These are phyloP conservation scores for Gandaritis pyraliata DNA, from an alignment of 2,888 invertebrate genomes.

Conservation along the genomic window DNA sequence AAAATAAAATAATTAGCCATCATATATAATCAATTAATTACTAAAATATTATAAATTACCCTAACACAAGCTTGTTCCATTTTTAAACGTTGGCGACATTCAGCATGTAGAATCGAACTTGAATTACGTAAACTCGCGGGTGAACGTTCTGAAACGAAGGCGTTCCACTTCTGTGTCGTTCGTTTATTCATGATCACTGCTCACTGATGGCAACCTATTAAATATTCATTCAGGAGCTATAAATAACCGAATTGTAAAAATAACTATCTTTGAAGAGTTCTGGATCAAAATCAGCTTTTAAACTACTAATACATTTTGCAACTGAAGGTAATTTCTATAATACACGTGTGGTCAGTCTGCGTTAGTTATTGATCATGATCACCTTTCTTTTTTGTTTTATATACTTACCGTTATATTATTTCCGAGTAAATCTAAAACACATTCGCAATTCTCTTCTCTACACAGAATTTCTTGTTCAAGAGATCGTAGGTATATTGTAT, in stretches of 20 bases:
- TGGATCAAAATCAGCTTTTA: neutral
- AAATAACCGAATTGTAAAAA: neutral
- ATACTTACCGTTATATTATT: too few species aligned
- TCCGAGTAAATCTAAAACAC: too few species aligned
- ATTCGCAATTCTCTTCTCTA: too few species aligned
- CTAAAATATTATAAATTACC: too few species aligned
- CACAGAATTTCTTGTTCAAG: too few species aligned
- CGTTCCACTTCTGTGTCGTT: conserved; percentile 39
- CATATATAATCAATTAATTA: too few species aligned
- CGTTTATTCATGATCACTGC: conserved; percentile 47
- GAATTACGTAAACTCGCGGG: conserved; percentile 46
- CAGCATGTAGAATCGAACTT: conserved; percentile 39
- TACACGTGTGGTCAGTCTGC: neutral
- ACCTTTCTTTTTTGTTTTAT: neutral
- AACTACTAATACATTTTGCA: neutral
- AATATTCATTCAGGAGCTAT: conserved; percentile 14
- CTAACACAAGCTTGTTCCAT: conserved; percentile 28
- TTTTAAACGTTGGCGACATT: conserved; percentile 31
- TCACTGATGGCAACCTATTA: conserved; percentile 28
- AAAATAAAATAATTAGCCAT: too few species aligned
- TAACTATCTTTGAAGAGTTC: neutral
- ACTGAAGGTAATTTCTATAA: neutral
- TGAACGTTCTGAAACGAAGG: conserved; percentile 49
- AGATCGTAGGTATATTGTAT: too few species aligned
- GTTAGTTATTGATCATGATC: neutral